phyloP scores from a whole-genome alignment of 2,888 invertebrate genomes.

The Byasa hedistus region DNA sequence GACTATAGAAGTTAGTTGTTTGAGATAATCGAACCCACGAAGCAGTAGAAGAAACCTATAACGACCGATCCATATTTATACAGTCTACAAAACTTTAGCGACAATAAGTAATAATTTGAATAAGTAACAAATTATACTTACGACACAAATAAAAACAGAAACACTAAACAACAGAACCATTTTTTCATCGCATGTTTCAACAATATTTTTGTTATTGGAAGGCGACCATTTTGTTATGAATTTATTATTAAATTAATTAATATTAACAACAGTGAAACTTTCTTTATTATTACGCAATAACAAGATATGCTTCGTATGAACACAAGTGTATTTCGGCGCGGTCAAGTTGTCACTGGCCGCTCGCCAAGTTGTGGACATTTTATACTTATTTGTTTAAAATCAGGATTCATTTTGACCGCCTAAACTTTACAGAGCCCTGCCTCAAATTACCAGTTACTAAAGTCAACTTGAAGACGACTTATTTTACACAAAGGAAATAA shows the following conservation, averaged over 20 bases:
- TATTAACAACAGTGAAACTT: neutral
- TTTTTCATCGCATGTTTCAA: neutral
- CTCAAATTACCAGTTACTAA: neutral
- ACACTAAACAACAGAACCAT: neutral
- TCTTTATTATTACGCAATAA: neutral
- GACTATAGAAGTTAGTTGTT: no score
- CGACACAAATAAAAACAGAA: neutral
- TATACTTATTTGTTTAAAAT: neutral
- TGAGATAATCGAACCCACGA: no score
- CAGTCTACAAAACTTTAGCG: no score
- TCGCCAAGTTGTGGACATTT: neutral
- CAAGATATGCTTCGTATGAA: neutral
- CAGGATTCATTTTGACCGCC: neutral
- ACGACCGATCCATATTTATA: no score
- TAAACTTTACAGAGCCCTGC: neutral
- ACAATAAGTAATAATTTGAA: neutral
- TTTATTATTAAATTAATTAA: neutral
- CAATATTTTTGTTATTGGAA: neutral
- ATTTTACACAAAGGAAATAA: neutral
- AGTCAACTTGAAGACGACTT: neutral
- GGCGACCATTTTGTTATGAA: neutral
- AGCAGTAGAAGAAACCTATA: no score
- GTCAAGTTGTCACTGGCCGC: constrained; percentile 1
- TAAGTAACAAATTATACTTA: neutral
- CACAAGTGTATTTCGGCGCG: constrained; percentile 11